A percentile compares a stretch with the other conserved stretches of the same genome.
phyloP scores from a whole-genome alignment of 2,888 invertebrate species.

The Dasypolia templi region DNA sequence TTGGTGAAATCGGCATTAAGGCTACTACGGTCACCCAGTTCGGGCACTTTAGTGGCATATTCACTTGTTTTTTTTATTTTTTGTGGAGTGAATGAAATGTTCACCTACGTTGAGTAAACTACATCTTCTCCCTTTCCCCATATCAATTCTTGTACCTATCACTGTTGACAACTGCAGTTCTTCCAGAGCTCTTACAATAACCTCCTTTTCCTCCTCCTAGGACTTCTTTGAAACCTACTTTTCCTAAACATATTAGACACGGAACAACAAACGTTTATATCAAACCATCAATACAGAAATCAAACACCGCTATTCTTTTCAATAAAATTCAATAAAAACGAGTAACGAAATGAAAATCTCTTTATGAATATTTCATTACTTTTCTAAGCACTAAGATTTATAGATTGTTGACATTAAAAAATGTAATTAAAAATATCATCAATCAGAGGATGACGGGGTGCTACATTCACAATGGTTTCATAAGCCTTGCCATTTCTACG shows the following conservation, averaged over 20 bases:
- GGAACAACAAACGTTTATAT: conserved; percentile 5
- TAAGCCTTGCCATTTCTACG: conserved; percentile 75
- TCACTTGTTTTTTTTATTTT: conserved; percentile 4
- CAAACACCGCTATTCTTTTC: conserved; percentile 35
- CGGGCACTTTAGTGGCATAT: no score
- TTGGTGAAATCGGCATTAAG: no score
- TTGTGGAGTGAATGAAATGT: neutral
- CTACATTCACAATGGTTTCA: conserved; percentile 73
- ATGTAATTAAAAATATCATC: conserved; percentile 85
- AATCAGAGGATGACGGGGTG: conserved; percentile 75
- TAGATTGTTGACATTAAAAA: conserved; percentile 83
- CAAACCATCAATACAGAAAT: conserved; percentile 31
- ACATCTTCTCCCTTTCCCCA: neutral
- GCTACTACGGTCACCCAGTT: no score
- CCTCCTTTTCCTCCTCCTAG: no score
- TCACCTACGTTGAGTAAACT: neutral
- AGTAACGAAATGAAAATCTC: conserved; percentile 50
- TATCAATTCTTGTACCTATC: neutral
- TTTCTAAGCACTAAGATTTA: conserved; percentile 78
- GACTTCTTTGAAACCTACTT: no score
- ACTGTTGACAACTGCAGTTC: no score
- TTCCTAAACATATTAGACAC: neutral
- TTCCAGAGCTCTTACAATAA: neutral
- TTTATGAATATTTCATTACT: conserved; percentile 73
- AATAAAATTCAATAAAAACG: conserved; percentile 52